Conservation (phyloP, 2,113 vertebrate species). For the Brachionichthys hirsutus region DNA sequence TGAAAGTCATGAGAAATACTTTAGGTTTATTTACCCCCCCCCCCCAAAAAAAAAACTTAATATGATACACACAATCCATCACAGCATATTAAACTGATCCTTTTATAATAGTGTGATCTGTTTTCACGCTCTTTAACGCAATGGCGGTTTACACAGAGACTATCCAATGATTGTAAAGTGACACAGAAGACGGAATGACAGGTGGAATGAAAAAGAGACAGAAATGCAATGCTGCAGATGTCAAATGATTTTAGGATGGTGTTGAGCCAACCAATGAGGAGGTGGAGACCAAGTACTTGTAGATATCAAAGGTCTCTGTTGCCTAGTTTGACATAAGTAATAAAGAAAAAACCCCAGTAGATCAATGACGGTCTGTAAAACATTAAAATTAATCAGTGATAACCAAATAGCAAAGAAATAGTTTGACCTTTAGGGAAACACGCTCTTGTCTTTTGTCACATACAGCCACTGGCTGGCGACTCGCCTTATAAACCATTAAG, state of each 20-base stretch:
- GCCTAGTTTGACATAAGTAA: not conserved
- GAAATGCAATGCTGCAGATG: conserved; percentile 45
- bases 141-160: conserved; percentile 25
- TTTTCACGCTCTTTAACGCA: conserved; percentile 26
- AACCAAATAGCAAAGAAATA: too few relatives aligned
- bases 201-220: conserved; percentile 57
- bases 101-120: conserved; percentile 5
- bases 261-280: conserved; percentile 34
- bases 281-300: conserved; percentile 2
- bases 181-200: conserved; percentile 53
- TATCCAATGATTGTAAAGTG: conserved; percentile 21
- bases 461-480: too few relatives aligned
- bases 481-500: too few relatives aligned
- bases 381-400: too few relatives aligned
- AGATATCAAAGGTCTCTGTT: conserved; percentile 6
- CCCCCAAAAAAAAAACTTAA: too few relatives aligned
- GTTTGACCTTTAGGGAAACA: too few relatives aligned
- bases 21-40: conserved; percentile 14
- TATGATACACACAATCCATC: conserved; percentile 17
- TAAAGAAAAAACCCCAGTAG: too few relatives aligned
- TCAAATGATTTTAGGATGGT: conserved; percentile 50
- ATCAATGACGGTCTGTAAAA: too few relatives aligned
- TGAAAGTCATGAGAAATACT: conserved; percentile 33
- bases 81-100: conserved; percentile 16
- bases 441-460: too few relatives aligned